phyloP scores from a whole-genome alignment of 2,888 invertebrate genomes.

The Cantharis lateralis region DNA sequence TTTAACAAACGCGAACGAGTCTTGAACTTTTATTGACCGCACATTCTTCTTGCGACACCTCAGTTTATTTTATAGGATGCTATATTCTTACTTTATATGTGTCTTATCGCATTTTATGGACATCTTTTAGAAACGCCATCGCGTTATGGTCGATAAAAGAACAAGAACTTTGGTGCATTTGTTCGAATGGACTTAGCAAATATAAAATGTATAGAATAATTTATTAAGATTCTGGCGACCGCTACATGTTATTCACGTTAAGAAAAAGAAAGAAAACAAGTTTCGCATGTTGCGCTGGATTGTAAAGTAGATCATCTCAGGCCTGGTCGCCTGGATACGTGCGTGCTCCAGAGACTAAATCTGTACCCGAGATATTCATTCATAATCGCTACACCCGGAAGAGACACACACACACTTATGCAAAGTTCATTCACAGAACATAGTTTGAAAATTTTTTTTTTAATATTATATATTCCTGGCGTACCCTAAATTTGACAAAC shows the following conservation, averaged over 20 bases:
- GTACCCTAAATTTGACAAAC: slow-evolving; percentile 4
- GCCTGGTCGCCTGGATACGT: slow-evolving; percentile 14
- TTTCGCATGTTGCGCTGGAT: slow-evolving; percentile 13
- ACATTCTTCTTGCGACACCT: slow-evolving; percentile 37
- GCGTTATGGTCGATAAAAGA: slow-evolving; percentile 46
- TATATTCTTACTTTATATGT: slow-evolving; percentile 43
- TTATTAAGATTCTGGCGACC: slow-evolving; percentile 43
- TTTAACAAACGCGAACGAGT: slow-evolving; percentile 14
- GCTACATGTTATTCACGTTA: slow-evolving; percentile 21
- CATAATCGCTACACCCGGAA: slow-evolving; percentile 44
- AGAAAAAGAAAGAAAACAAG: slow-evolving; percentile 24
- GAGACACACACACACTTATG: slow-evolving; percentile 40
- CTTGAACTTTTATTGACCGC: slow-evolving; percentile 34
- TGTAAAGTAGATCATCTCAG: slow-evolving; percentile 29
- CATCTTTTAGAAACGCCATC: slow-evolving; percentile 39
- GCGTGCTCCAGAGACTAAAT: slow-evolving; percentile 41
- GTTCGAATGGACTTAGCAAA: slow-evolving; percentile 48
- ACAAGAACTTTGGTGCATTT: slow-evolving; percentile 53
- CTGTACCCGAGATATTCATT: slow-evolving; percentile 44
- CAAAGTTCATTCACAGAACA: slow-evolving; percentile 46
- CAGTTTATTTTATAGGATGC: slow-evolving; percentile 40
- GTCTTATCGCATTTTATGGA: slow-evolving; percentile 42
- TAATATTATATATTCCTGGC: slow-evolving; percentile 15
- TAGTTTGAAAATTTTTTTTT: slow-evolving; percentile 19
- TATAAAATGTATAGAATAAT: slow-evolving; percentile 57